Base-by-base conservation (phyloP, 2,888 invertebrate species). In the Volucella inflata region DNA sequence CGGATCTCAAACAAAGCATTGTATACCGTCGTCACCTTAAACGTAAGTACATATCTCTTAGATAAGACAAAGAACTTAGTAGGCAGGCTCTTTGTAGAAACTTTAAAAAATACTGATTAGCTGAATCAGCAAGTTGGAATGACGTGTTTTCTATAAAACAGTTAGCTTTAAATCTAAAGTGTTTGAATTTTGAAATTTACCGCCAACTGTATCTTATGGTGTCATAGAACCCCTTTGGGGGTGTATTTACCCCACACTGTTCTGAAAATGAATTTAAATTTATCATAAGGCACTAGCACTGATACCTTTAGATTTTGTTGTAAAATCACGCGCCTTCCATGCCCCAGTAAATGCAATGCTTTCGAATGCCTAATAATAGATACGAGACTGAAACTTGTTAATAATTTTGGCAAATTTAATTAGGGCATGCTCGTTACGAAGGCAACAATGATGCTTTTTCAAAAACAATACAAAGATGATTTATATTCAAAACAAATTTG, bases 361-460 rank as follows among this genome's bases (percentile, higher is more conserved):
- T 40, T 50, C 10, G 60, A 51, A 51, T 42, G 14, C 36, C 51
- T 42, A 72, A 72, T 51, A 62, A 72, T 44, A 62, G 44, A 30
- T 6, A 30, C 30, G 6, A 30, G 30, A 30, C 51, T 2, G 30
- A 62, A 30, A 44, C 44, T 36, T 72, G 60, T 21, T 40, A 50
- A 57, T 38, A 57, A 70, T 55, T 55, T 68, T 46, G 12, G 46
- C 44, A 14, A 14, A 21, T 14, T 4, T 44, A 72, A 72, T 62
- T 53, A 72, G 51, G 71, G 10, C 71, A 21, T 6, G 21, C 50
- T 70, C 59, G 70, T 59, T 59, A 57, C 21, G 48, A 21, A n/a
- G n/a, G 46, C 12, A 30, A 44, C 11, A 17, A 48, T 9, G 16
- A 21, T 12, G 17, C 17, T n/a, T 21, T 16, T n/a, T n/a, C n/a